Conservation (phyloP, 2,797 vertebrate species). For the Crypturellus tataupa region DNA sequence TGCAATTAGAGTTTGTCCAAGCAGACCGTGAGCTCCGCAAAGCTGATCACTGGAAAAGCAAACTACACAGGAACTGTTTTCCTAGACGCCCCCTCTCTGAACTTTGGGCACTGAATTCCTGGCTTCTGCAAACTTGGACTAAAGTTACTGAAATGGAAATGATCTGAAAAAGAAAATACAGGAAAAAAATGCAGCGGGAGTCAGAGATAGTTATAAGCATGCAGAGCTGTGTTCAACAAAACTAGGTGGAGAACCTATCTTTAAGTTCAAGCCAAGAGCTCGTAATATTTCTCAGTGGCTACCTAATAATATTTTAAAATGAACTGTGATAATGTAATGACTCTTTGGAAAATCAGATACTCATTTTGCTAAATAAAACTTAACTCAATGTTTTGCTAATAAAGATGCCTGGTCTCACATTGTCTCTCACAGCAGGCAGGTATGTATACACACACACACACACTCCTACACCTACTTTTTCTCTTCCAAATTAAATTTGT, state of each 20-base stretch:
- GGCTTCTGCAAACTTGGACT: not conserved
- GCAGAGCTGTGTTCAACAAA: not conserved
- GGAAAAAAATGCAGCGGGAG: not conserved
- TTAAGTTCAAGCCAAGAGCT: not conserved
- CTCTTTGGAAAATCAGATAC: not conserved
- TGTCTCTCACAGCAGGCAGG: not conserved
- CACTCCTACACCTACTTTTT: not conserved
- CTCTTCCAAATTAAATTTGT: not conserved
- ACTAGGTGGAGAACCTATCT: not conserved
- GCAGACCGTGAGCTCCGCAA: not conserved
- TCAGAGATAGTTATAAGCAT: not conserved
- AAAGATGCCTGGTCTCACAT: not conserved
- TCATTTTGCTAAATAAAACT: not conserved
- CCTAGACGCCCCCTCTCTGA: not conserved
- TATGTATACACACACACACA: rapidly evolving
- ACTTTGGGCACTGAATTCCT: not conserved
- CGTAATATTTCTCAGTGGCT: not conserved
- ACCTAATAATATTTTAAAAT: not conserved
- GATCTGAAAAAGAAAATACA: not conserved
- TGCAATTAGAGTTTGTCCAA: not conserved
- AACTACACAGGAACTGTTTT: not conserved
- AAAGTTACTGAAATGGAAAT: not conserved
- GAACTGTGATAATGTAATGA: not conserved
- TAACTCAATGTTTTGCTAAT: not conserved
- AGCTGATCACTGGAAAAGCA: not conserved